Percentiles rank a stretch among this genome's conserved stretches.
Conservation (phyloP, 2,113 vertebrate species). For the Lagopus leucura region DNA sequence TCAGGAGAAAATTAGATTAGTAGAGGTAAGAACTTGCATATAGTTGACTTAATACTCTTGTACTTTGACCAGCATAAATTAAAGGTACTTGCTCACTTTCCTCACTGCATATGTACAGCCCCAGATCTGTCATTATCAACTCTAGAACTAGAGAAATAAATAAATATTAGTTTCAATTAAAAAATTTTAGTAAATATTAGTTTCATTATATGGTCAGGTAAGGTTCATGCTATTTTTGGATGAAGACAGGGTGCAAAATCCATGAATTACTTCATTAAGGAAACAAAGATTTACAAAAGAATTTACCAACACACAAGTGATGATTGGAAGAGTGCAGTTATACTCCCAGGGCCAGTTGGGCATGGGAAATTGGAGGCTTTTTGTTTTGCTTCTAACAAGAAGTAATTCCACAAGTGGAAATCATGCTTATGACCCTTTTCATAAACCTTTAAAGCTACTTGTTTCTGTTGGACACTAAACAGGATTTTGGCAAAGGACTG, state of each 20-base stretch:
- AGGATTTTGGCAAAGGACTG: slow-evolving; percentile 44
- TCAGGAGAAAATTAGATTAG: background rate
- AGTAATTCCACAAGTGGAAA: slow-evolving; percentile 21
- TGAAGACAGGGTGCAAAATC: background rate
- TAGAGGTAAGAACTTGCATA: background rate
- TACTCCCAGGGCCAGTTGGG: background rate
- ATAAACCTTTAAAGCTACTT: slow-evolving; percentile 63
- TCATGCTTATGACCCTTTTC: slow-evolving; percentile 67
- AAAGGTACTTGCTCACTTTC: background rate
- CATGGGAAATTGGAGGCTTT: background rate
- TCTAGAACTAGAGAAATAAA: slow-evolving; percentile 14
- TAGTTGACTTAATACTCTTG: background rate
- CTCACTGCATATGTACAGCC: background rate
- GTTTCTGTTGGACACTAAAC: slow-evolving; percentile 60
- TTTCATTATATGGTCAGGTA: slow-evolving; percentile 39
- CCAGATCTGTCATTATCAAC: slow-evolving; percentile 1
- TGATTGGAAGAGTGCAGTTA: background rate
- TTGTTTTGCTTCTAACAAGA: slow-evolving; percentile 37
- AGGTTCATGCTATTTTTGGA: slow-evolving; percentile 54
- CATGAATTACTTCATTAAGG: slow-evolving; percentile 49
- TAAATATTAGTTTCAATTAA: background rate
- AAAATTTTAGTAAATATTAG: no score
- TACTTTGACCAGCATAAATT: background rate
- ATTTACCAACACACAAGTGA: slow-evolving; percentile 12
- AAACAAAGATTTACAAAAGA: slow-evolving; percentile 55